A percentile compares a stretch with the other conserved stretches of the same genome.
Conservation (phyloP, 2,888 invertebrate genomes). For the Teleogryllus oceanicus region DNA sequence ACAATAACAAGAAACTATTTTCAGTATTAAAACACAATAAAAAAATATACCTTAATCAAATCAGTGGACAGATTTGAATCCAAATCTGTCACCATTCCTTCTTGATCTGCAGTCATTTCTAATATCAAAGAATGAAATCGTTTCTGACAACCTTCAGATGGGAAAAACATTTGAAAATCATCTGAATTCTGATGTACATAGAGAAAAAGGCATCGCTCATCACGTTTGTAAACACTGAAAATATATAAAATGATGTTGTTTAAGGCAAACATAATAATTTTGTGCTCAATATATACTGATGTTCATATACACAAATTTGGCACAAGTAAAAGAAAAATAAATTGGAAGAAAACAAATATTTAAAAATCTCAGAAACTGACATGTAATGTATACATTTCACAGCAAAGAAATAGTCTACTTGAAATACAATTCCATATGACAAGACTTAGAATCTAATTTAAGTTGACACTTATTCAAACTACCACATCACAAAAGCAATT, state of each 20-base stretch:
- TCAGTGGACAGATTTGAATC: slow-evolving; percentile 71
- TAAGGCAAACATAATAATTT: no score
- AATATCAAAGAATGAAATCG: slow-evolving; percentile 79
- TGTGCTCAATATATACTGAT: no score
- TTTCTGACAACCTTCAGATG: slow-evolving; percentile 80
- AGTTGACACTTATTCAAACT: no score
- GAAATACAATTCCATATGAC: no score
- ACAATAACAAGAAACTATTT: not conserved
- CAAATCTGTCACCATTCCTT: slow-evolving; percentile 69
- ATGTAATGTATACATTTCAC: no score
- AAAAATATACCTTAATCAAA: slow-evolving; percentile 53
- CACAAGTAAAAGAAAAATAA: no score
- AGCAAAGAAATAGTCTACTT: no score
- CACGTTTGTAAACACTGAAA: slow-evolving; percentile 86
- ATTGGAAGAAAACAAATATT: no score
- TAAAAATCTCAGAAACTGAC: no score
- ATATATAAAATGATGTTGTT: not conserved
- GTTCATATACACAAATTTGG: no score
- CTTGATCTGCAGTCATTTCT: slow-evolving; percentile 85
- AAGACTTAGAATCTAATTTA: no score
- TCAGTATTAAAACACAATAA: not conserved
- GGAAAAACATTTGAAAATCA: slow-evolving; percentile 97
- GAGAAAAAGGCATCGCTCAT: slow-evolving; percentile 90
- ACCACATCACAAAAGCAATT: no score
- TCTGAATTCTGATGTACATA: slow-evolving; percentile 98